Percentiles rank a stretch among this genome's conserved stretches.
phyloP scores from a whole-genome alignment of 2,888 invertebrate genomes.

The Laothoe populi region DNA sequence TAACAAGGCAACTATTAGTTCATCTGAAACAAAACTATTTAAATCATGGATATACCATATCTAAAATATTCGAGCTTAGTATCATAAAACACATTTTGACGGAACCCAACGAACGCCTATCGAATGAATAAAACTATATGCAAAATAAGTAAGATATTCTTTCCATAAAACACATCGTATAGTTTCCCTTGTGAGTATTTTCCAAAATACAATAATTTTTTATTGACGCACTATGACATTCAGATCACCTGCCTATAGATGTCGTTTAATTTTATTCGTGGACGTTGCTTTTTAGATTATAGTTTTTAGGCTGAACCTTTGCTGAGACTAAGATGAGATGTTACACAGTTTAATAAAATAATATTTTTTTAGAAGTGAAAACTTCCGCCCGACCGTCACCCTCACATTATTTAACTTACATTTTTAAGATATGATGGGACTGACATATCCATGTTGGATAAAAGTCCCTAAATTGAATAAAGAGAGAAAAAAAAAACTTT shows the following conservation, averaged over 20 bases:
- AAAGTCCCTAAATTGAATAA: too few relatives aligned
- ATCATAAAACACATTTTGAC: background rate
- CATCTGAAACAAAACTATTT: too few relatives aligned
- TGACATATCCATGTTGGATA: too few relatives aligned
- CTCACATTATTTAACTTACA: too few relatives aligned
- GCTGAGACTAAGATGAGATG: background rate
- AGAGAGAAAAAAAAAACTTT: too few relatives aligned
- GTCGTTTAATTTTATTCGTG: constrained; percentile 9
- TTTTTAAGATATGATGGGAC: too few relatives aligned
- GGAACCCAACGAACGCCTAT: constrained; percentile 1
- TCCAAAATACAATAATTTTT: constrained; percentile 4
- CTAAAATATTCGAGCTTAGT: background rate
- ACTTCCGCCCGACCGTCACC: too few relatives aligned
- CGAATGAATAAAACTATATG: constrained; percentile 16
- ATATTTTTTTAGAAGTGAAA: too few relatives aligned
- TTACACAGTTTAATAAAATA: background rate
- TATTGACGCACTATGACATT: constrained; percentile 8
- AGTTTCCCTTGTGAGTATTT: background rate
- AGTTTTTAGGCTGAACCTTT: background rate
- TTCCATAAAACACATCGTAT: constrained; percentile 2
- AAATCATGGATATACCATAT: too few relatives aligned
- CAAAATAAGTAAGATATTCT: constrained; percentile 18
- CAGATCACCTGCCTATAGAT: background rate
- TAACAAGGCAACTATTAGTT: too few relatives aligned
- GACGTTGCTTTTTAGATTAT: background rate